Conservation (phyloP, 2,888 invertebrate species). For the Pheosia tremula region DNA sequence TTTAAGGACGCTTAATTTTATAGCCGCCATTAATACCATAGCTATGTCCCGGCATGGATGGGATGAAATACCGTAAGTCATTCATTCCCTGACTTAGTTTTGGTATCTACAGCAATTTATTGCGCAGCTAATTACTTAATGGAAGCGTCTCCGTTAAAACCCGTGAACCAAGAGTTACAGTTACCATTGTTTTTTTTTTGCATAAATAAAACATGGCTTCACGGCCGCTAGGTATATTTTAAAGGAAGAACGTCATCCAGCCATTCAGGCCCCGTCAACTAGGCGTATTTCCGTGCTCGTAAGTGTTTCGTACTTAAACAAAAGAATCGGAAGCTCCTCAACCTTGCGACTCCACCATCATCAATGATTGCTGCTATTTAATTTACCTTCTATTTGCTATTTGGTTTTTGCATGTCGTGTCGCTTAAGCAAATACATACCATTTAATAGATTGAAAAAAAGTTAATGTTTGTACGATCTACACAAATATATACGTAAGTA, state of each 20-base stretch:
- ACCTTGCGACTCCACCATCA: constrained; percentile 62
- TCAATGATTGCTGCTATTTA: constrained; percentile 51
- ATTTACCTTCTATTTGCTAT: constrained; percentile 40
- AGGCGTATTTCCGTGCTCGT: constrained; percentile 77
- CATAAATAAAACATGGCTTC: constrained; percentile 54
- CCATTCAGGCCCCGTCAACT: constrained; percentile 77
- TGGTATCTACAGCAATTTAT: constrained; percentile 19
- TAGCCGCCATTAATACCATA: constrained; percentile 51
- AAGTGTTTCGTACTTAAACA: constrained; percentile 68
- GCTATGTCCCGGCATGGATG: constrained; percentile 51
- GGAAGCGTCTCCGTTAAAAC: constrained; percentile 21
- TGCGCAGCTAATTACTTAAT: constrained; percentile 13
- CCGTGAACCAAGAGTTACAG: constrained; percentile 46
- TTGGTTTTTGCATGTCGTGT: constrained; percentile 39
- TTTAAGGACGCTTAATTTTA: constrained; percentile 62
- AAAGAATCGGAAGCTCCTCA: constrained; percentile 71
- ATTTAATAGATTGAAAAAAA: background rate
- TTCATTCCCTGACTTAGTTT: constrained; percentile 42
- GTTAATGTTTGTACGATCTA: background rate
- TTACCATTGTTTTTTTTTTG: constrained; percentile 64
- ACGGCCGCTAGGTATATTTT: constrained; percentile 56
- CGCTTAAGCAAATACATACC: constrained; percentile 29
- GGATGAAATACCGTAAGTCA: constrained; percentile 44
- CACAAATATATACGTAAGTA: constrained; percentile 1
- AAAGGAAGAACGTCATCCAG: constrained; percentile 70